Evolutionary conservation across 2,888 invertebrate species (phyloP), one percentile per base, ranked within the genome.

Genomic region (Sarcophaga caerulescens): DNA sequence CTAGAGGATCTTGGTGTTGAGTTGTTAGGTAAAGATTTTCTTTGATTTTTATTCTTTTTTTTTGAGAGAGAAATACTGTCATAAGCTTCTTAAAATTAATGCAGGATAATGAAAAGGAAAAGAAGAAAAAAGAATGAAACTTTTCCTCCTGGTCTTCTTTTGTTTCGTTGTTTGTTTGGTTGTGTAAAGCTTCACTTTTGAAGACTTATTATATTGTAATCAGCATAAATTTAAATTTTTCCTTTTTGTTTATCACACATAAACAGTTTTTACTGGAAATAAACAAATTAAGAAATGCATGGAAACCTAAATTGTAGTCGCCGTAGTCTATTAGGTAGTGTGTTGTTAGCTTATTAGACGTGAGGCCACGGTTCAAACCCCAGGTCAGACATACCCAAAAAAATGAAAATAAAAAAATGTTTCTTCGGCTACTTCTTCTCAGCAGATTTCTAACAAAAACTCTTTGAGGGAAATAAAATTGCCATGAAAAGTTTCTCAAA

Each of bases 1-100:
- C 44, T 45, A 35, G 35, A 66, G 45, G 25, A 35, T 35, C 35
- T 35, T 35, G 8, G 1, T 70, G 21, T 75, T 17, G 52, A 4
- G 19, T 57, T 57, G 1, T 10, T 8, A 12, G 11, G 62, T 63
- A 35, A 35, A 35, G 35, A 35, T 35, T 35, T 35, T 35, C 35
- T 35, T 35, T 8, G 10, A 35, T 35, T 35, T 35, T 35, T 35
- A 10, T 35, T 60, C 62, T 57, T 44, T 66, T 62, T 21, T 23
- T 17, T 8, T 21, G 12, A 60, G 12, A 60, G 45, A 71, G 63
- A 77, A 71, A 84, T 75, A 84, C 79, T 86, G 68, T 70, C 83
- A 77, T 88, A 89, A 89, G 88, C 88, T 77, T 88, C 89, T 89
- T 89, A 88, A 87, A 88, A 83, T 87, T 88, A 87, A 85, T 88